Conservation (phyloP, 2,797 vertebrate genomes). For the Lophius americanus region DNA sequence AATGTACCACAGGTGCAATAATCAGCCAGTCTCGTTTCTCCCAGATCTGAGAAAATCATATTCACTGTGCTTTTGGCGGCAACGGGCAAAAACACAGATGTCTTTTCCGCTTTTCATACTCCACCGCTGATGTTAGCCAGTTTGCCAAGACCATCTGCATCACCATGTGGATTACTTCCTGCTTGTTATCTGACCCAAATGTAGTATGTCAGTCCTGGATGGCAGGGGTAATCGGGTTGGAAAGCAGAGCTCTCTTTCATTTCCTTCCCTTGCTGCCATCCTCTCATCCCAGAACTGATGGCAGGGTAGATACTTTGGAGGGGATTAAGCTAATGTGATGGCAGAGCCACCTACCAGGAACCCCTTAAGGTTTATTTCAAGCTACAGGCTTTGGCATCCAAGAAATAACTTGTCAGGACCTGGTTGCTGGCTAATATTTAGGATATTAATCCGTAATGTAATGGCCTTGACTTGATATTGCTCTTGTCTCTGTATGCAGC, state of each 20-base stretch:
- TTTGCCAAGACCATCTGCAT: constrained; percentile 59
- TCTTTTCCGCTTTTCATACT: constrained; percentile 46
- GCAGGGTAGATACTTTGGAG: constrained; percentile 70
- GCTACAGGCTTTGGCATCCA: constrained; percentile 68
- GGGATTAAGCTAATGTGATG: constrained; percentile 84
- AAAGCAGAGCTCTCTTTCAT: constrained; percentile 54
- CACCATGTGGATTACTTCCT: constrained; percentile 74
- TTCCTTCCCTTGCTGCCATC: constrained; percentile 53
- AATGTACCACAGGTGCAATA: constrained; percentile 44
- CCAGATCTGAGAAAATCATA: constrained; percentile 27
- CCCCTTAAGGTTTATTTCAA: constrained; percentile 67
- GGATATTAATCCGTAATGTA: constrained; percentile 77
- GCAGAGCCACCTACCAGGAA: constrained; percentile 75
- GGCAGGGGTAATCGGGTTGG: constrained; percentile 64
- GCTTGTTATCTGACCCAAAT: constrained; percentile 72
- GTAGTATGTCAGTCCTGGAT: constrained; percentile 64
- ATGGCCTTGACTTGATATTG: constrained; percentile 70
- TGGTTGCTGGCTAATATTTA: constrained; percentile 70
- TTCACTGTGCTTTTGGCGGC: constrained; percentile 37
- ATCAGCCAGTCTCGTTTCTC: constrained; percentile 38
- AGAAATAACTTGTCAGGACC: constrained; percentile 76
- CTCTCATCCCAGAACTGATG: constrained; percentile 69
- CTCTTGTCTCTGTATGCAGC: constrained; percentile 70
- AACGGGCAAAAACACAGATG: constrained; percentile 39
- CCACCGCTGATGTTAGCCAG: constrained; percentile 51